A percentile compares a stretch with the other conserved stretches of the same genome.
Evolutionary conservation across 2,797 vertebrate genomes (phyloP).

Genomic region (Sternarchorhynchus goeldii): DNA sequence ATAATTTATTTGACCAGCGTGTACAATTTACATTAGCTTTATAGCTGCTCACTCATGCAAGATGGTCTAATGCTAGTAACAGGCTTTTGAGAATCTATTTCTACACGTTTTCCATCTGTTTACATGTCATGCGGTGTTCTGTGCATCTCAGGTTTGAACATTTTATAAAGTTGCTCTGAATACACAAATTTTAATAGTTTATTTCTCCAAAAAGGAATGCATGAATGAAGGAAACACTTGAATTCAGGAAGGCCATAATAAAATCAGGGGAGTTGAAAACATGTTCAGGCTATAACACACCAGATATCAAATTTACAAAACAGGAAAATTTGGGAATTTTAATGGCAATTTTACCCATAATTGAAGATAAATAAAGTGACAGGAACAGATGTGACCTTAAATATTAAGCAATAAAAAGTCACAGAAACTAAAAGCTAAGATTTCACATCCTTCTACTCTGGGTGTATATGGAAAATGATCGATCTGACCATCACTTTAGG

Average conservation of each 20-base stretch:
- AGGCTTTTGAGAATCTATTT: too few relatives aligned
- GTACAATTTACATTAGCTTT: too few relatives aligned
- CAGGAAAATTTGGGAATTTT: background rate
- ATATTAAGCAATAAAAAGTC: conserved; percentile 11
- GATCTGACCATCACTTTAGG: too few relatives aligned
- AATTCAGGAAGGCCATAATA: background rate
- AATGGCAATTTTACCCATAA: background rate
- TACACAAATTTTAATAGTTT: conserved; percentile 2
- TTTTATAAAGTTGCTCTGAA: background rate
- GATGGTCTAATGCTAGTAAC: too few relatives aligned
- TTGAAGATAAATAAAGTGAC: background rate
- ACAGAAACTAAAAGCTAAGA: too few relatives aligned
- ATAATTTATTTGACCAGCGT: background rate
- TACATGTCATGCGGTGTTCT: too few relatives aligned
- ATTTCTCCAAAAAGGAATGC: background rate
- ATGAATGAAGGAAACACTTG: background rate
- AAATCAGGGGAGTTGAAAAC: conserved; percentile 18
- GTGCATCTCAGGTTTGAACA: too few relatives aligned
- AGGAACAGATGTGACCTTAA: background rate
- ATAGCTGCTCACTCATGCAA: too few relatives aligned
- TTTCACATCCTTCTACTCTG: too few relatives aligned
- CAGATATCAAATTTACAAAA: conserved; percentile 3
- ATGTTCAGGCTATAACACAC: conserved; percentile 1
- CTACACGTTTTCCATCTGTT: too few relatives aligned
- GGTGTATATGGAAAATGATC: too few relatives aligned